Evolutionary conservation across 2,797 vertebrate species (phyloP).

Genomic region (Dendrocincla tyrannina): DNA sequence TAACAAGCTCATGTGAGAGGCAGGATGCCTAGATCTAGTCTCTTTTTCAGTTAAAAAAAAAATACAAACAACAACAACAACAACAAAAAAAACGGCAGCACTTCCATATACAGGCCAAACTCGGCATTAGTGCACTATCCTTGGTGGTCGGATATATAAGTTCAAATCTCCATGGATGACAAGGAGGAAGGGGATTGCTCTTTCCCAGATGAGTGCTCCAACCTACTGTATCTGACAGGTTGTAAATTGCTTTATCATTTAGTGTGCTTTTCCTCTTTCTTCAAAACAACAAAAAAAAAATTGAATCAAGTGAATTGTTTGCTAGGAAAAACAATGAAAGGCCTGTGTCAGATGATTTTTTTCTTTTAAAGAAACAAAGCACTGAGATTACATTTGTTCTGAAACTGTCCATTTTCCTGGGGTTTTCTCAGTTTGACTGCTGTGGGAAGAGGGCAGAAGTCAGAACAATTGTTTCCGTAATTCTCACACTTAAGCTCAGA

Average conservation of each 20-base stretch:
- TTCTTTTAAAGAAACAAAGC: fast-evolving
- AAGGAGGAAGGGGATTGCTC: not conserved
- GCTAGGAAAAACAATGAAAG: not conserved
- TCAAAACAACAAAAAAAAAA: not conserved
- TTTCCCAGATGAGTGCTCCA: not conserved
- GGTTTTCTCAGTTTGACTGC: not conserved
- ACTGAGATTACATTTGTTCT: not conserved
- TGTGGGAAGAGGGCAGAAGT: not conserved
- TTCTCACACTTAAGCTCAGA: not conserved
- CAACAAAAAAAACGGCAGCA: not conserved
- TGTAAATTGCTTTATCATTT: not conserved
- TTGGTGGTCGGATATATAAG: not conserved
- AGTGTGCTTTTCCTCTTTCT: not conserved
- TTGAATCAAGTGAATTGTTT: not conserved
- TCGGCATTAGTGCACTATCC: not conserved
- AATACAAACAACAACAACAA: too few species aligned
- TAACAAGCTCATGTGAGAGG: not conserved
- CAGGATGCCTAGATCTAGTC: not conserved
- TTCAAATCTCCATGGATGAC: not conserved
- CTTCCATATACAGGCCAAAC: not conserved
- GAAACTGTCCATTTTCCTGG: not conserved
- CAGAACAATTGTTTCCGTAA: not conserved
- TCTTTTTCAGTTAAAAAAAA: not conserved
- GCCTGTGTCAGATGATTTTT: not conserved
- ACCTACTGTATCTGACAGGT: not conserved